Evolutionary conservation across 2,797 vertebrate genomes (phyloP).

Genomic region (Alfaro cultratus): DNA sequence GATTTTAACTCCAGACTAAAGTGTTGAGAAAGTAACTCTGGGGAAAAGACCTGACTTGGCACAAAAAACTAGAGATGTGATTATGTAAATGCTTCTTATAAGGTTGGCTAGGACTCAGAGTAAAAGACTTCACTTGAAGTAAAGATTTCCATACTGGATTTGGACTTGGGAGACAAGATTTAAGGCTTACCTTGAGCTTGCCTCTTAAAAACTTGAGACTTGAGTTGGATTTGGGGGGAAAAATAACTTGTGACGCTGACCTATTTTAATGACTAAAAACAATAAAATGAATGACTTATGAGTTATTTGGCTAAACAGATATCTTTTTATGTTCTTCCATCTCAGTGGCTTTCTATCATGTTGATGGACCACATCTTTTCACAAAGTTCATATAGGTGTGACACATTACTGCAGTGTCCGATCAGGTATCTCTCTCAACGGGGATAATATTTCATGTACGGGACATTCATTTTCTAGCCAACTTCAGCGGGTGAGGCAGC

Average conservation of each 20-base stretch:
- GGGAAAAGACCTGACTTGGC: background rate
- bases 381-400: conserved; percentile 52
- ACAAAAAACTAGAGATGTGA: background rate
- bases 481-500: conserved; percentile 55
- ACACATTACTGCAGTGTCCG: conserved; percentile 59
- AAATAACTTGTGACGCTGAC: background rate
- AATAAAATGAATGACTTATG: background rate
- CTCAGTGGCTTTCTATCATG: conserved; percentile 18
- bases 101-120: background rate
- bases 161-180: background rate
- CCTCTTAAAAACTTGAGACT: background rate
- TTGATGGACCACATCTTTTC: conserved; percentile 25
- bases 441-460: conserved; percentile 69
- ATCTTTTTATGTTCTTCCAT: background rate
- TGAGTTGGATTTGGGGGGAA: background rate
- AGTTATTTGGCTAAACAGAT: background rate
- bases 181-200: background rate
- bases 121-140: background rate
- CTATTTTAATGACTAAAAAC: background rate
- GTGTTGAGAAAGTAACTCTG: background rate
- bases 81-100: background rate
- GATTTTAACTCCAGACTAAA: background rate
- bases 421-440: conserved; percentile 55
- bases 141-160: background rate
- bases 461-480: conserved; percentile 70